Percentiles rank a stretch among this genome's conserved stretches.
Conservation (phyloP, 2,888 invertebrate species). For the Pristionchus mayeri region DNA sequence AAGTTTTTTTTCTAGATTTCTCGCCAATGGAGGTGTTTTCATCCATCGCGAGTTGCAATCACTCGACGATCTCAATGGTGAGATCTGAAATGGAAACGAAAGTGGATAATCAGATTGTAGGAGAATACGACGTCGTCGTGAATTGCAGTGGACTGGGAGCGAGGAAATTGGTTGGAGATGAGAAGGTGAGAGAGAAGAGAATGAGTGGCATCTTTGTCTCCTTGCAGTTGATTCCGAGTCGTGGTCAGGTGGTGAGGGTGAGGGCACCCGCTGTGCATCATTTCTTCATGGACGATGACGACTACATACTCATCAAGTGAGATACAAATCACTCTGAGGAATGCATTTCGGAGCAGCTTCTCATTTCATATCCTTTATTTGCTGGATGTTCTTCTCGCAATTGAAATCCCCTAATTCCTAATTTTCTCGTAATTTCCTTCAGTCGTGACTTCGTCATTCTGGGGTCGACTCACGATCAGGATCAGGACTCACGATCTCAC, state of each 20-base stretch:
- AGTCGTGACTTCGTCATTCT: slow-evolving; percentile 80
- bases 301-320: slow-evolving; percentile 88
- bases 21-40: slow-evolving; percentile 56
- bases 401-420: no score
- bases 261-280: slow-evolving; percentile 81
- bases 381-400: no score
- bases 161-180: slow-evolving; percentile 82
- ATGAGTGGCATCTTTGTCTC: not conserved
- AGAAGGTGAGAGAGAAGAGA: slow-evolving; percentile 52
- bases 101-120: not conserved
- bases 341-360: no score
- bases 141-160: slow-evolving; percentile 88
- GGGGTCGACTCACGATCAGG: slow-evolving; percentile 87
- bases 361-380: no score
- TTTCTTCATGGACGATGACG: slow-evolving; percentile 80
- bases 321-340: no score
- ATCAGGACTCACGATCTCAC: slow-evolving; percentile 81
- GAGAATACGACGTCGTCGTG: slow-evolving; percentile 80
- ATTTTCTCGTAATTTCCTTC: not conserved
- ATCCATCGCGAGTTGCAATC: not conserved
- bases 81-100: not conserved
- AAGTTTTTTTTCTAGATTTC: slow-evolving; percentile 51
- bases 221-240: slow-evolving; percentile 80
- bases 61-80: not conserved
- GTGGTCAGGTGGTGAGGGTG: slow-evolving; percentile 76